Base-by-base conservation (phyloP, 2,113 vertebrate species). In the Mohoua ochrocephala region DNA sequence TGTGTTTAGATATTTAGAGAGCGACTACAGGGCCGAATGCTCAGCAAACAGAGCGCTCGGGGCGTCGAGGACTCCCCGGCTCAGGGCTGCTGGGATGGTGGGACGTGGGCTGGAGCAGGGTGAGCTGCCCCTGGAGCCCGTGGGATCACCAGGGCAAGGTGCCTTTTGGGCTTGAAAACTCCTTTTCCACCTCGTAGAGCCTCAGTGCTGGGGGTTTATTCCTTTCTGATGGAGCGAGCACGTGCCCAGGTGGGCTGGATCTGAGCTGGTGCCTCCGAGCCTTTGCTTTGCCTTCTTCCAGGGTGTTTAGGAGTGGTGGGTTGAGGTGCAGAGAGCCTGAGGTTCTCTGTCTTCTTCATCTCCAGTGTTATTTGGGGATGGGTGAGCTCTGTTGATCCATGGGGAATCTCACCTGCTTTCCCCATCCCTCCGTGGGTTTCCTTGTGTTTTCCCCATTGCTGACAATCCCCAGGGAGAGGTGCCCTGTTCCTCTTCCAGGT, bases 1-100 rank as follows among this genome's bases (percentile, higher is more conserved):
- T 96, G 89, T 96, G 8, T n/a, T n/a, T 93, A 93, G 93, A 96
- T 96, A 93, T 96, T 95, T 96, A 85, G 95, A 95, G 91, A 89
- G 95, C 41, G 56, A 91, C 84, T 60, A 14, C 1, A 57, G 71
- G 77, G 82, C 73, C 20, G 3, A 69, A 87, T 41, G 27, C 54
- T 64, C 63, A 93, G 87, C 79, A 80, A 28, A 23, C 2, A 10
- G 41, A 75, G 56, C 11, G 1, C 73, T 20, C 8, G 8, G 70
- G 35, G 21, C 31, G 9, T 1, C 3, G 0, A 69, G 68, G 35
- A 0, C 30, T 54, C 44, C 59, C 60, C 0, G 0, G 45, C 52
- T 80, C 35, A 6, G 80, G 71, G 27, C 41, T 33, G 49, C 35
- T 2, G 11, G 50, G 45, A 9, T 67, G 60, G 28, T 37, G 85